Evolutionary conservation across 2,797 vertebrate genomes (phyloP).

Genomic region (Manis javanica): DNA sequence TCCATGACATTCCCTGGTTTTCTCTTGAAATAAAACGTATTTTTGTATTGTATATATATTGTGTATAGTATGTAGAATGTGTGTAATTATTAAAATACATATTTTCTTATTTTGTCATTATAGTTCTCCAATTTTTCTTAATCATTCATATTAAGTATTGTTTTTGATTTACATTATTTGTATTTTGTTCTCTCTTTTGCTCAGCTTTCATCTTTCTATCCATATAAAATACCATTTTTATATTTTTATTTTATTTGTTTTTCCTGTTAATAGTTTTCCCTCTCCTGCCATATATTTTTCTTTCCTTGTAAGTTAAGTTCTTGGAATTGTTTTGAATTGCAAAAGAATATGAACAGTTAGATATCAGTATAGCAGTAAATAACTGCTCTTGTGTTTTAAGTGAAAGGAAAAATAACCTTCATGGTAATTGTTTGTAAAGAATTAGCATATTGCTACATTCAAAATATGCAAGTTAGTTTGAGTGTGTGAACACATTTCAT

Average conservation of each 20-base stretch:
- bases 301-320: neutral
- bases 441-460: neutral
- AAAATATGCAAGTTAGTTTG: neutral
- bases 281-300: neutral
- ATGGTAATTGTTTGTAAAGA: neutral
- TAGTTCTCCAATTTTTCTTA: neutral
- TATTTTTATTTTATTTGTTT: neutral
- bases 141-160: neutral
- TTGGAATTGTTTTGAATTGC: neutral
- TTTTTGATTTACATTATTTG: neutral
- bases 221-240: neutral
- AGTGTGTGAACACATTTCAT: neutral
- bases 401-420: neutral
- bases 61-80: neutral
- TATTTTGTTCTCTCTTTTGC: neutral
- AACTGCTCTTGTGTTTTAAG: neutral
- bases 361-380: neutral
- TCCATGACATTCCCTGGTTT: neutral
- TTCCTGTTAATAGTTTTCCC: neutral
- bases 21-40: neutral
- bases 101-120: neutral
- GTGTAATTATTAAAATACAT: neutral
- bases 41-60: neutral
- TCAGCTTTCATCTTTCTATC: neutral
- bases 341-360: neutral